phyloP scores from a whole-genome alignment of 2,888 invertebrate genomes.

The Cephalotes varians region DNA sequence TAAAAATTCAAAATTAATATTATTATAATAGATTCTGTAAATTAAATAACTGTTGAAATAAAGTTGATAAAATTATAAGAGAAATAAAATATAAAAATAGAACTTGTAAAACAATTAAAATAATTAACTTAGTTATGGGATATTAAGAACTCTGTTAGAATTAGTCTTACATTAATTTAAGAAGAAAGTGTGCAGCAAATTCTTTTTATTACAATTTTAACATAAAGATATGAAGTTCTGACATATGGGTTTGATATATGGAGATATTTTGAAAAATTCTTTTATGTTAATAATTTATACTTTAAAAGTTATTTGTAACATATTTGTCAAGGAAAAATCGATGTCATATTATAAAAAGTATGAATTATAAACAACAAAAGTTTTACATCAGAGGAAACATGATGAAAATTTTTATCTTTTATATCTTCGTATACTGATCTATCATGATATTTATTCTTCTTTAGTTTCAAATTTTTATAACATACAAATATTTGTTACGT shows the following conservation, averaged over 20 bases:
- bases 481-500: background rate
- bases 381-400: background rate
- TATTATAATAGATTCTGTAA: background rate
- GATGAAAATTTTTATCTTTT: background rate
- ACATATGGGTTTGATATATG: background rate
- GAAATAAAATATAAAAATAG: background rate
- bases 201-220: background rate
- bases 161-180: background rate
- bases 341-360: background rate
- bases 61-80: background rate
- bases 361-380: background rate
- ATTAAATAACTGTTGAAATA: background rate
- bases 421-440: background rate
- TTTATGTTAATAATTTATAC: background rate
- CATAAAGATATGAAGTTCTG: background rate
- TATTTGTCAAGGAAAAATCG: background rate
- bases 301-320: background rate
- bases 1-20: constrained; percentile 1
- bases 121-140: background rate
- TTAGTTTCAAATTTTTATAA: background rate
- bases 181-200: background rate
- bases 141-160: background rate
- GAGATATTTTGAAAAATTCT: background rate
- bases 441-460: background rate
- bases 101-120: background rate